These are phyloP conservation scores for Xenus cinereus DNA, from an alignment of 2,113 vertebrate species.

Conservation along the genomic window DNA sequence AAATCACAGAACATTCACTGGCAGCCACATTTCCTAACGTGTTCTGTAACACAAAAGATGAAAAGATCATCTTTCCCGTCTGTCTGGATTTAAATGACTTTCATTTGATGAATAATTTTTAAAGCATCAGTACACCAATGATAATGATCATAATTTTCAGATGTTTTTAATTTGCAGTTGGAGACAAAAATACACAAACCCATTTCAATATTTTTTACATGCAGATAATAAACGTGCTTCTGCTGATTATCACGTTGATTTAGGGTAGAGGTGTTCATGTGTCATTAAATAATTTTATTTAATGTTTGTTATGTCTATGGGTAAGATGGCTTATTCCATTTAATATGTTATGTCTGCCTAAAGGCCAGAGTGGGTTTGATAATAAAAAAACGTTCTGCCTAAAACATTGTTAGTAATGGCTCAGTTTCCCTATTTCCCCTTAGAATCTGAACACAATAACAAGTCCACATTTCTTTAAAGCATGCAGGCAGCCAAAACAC, in stretches of 20 bases:
- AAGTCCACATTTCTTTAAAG: conserved; percentile 16
- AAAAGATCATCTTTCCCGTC: conserved; percentile 14
- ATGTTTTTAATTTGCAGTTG: conserved; percentile 48
- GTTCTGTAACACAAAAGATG: conserved; percentile 31
- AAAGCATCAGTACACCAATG: conserved; percentile 4
- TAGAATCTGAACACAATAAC: neutral
- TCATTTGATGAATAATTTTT: neutral
- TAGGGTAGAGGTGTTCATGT: neutral
- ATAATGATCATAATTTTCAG: conserved; percentile 18
- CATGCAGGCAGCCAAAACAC: conserved; percentile 55
- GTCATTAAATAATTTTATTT: conserved; percentile 29
- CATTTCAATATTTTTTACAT: conserved; percentile 16
- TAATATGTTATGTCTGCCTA: conserved; percentile 23
- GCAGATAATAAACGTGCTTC: conserved; percentile 25
- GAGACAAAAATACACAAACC: conserved; percentile 38
- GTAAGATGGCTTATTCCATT: conserved; percentile 28
- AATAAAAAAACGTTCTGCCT: neutral
- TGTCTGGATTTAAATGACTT: conserved; percentile 4
- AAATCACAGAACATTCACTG: conserved; percentile 1
- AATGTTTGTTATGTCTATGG: conserved; percentile 24
- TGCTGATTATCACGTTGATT: conserved; percentile 21
- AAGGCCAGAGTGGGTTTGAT: neutral
- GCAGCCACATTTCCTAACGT: conserved; percentile 18
- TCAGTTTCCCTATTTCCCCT: conserved; percentile 12
- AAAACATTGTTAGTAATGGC: neutral